Evolutionary conservation across 1,140 invertebrate species (phyloP), one percentile per base, ranked within the genome.

Genomic region (Sycophaga agraensis): DNA sequence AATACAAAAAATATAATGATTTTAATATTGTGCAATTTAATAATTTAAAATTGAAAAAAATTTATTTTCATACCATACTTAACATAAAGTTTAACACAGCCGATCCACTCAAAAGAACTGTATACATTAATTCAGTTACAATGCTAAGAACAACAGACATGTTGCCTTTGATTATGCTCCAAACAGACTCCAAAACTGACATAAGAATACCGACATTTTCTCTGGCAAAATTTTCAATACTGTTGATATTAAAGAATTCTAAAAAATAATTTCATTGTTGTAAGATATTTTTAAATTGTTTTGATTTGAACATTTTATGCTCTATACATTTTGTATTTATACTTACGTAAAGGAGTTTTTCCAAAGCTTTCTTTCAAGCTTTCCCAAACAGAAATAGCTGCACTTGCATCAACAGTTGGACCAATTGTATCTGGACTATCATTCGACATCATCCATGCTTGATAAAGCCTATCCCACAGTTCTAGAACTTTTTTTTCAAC

Each of bases 51-150:
- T 43, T 64, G 28, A 65, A 59, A 14, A 4, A 31, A 31, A 31
- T 31, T n/a, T n/a, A n/a, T n/a, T n/a, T n/a, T 84, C 84, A 85
- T 82, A 96, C 94, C 82, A 92, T 85, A 75, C 93, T 94, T 19
- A 99, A 84, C 57, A 94, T 83, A 74, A 97, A 96, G 78, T 97
- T 97, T 49, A 98, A 85, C 51, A 98, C 87, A 11, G 95, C 93
- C 17, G 95, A 91, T 60, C 96, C 94, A 34, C 96, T 96, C 56
- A 93, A 93, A 45, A 98, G 84, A 46, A 99, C 72, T 11, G 97
- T 74, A 2, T 94, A 96, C 6, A 97, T 78, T 39, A 94, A 86
- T 11, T 96, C 90, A 2, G 91, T 93, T 1, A 97, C 73, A 2
- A 94, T 87, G 31, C 89, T 89, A 8, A 96, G 80, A n/a, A 96